phyloP scores from a whole-genome alignment of 2,113 vertebrate species.

The Ammodytes marinus region DNA sequence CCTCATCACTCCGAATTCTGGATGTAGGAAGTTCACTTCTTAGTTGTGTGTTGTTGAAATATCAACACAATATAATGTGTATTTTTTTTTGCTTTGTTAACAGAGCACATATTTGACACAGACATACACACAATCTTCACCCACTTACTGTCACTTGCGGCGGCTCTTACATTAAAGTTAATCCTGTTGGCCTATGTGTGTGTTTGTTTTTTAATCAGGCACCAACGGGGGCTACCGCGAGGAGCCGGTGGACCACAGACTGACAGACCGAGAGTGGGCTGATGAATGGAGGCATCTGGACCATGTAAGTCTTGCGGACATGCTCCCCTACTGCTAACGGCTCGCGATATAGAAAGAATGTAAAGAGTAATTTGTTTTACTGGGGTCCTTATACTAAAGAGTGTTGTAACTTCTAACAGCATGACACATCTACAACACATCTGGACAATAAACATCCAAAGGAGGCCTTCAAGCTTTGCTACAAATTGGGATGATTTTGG shows the following conservation, averaged over 20 bases:
- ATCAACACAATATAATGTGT: too few species aligned
- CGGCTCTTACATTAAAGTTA: constrained; percentile 44
- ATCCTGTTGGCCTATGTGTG: constrained; percentile 64
- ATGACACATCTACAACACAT: neutral
- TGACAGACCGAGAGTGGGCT: constrained; percentile 98
- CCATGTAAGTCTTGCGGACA: constrained; percentile 89
- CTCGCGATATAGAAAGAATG: constrained; percentile 53
- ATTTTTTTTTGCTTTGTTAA: constrained; percentile 13
- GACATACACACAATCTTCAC: constrained; percentile 9
- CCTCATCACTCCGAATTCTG: neutral
- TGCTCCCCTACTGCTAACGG: constrained; percentile 39
- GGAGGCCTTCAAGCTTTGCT: neutral
- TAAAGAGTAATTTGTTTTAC: constrained; percentile 42
- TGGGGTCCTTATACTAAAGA: neutral
- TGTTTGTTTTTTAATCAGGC: constrained; percentile 84
- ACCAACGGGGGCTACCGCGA: constrained; percentile 95
- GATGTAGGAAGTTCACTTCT: neutral
- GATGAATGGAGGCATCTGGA: constrained; percentile 99
- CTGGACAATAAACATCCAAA: neutral
- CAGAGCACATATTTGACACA: neutral
- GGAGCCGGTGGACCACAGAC: constrained; percentile 96
- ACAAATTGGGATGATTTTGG: neutral
- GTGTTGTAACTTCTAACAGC: constrained; percentile 18
- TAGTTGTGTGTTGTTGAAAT: too few species aligned
- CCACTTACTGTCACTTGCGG: constrained; percentile 48